Evolutionary conservation across 2,113 vertebrate genomes (phyloP).

Genomic region (Leuciscus idus): DNA sequence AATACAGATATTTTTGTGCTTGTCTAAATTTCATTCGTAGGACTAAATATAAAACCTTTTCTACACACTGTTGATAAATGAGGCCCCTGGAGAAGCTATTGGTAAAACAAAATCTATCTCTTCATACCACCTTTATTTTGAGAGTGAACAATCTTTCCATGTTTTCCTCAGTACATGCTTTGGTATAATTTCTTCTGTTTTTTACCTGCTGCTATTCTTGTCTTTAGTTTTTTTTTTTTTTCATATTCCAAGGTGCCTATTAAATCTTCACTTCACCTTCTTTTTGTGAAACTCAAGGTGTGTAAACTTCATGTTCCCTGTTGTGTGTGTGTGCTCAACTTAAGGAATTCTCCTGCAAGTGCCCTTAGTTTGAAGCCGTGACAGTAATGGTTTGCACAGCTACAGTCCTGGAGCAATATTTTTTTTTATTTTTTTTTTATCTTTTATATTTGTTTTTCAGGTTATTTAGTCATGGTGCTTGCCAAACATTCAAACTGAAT

Average conservation of each 20-base stretch:
- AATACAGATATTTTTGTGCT: too few relatives aligned
- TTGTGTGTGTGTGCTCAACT: constrained; percentile 20
- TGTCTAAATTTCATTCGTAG: too few relatives aligned
- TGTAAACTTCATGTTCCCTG: constrained; percentile 14
- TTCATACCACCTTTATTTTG: not conserved
- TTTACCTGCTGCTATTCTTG: not conserved
- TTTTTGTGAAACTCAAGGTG: constrained; percentile 31
- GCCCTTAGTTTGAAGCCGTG: not conserved
- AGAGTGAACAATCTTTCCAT: not conserved
- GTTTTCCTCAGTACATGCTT: constrained; percentile 6
- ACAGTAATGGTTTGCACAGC: not conserved
- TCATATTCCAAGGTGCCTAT: constrained; percentile 32
- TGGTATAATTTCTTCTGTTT: constrained; percentile 24
- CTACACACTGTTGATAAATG: too few relatives aligned
- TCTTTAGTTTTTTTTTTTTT: not conserved
- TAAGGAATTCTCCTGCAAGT: constrained; percentile 14
- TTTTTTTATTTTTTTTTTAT: constrained; percentile 15
- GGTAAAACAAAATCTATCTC: constrained; percentile 20
- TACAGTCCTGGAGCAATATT: constrained; percentile 1
- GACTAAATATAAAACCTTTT: too few relatives aligned
- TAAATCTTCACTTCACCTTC: constrained; percentile 38
- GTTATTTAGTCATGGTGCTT: not conserved
- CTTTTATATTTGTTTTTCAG: constrained; percentile 10
- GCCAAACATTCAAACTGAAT: not conserved
- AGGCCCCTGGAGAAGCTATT: not conserved